phyloP scores from a whole-genome alignment of 2,888 invertebrate species.

The Drosophila melanosoma region DNA sequence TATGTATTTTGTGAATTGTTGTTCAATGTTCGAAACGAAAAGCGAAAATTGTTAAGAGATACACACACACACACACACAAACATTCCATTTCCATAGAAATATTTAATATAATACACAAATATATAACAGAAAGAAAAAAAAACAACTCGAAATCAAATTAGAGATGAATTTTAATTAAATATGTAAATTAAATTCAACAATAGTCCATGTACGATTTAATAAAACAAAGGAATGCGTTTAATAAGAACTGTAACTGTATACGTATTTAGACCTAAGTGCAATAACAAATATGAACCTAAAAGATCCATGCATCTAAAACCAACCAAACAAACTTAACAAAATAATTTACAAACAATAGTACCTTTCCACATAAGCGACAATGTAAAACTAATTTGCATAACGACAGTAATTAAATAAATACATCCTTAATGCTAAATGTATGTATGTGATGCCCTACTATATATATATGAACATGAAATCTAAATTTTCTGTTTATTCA shows the following conservation, averaged over 20 bases:
- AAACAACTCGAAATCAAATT: slow-evolving; percentile 20
- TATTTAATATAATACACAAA: slow-evolving; percentile 28
- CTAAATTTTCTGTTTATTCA: not conserved
- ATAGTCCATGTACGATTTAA: slow-evolving; percentile 45
- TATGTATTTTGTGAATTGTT: slow-evolving; percentile 61
- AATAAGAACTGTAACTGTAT: slow-evolving; percentile 70
- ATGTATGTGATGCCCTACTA: slow-evolving; percentile 9
- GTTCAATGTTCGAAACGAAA: slow-evolving; percentile 49
- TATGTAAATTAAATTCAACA: slow-evolving; percentile 28
- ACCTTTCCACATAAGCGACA: slow-evolving; percentile 68
- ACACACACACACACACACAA: slow-evolving; percentile 23
- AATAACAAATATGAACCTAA: slow-evolving; percentile 55
- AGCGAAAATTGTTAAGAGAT: slow-evolving; percentile 53
- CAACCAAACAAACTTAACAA: slow-evolving; percentile 43
- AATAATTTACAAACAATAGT: slow-evolving; percentile 70
- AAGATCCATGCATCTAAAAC: slow-evolving; percentile 44
- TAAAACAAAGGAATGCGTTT: slow-evolving; percentile 58
- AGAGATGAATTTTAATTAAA: slow-evolving; percentile 40
- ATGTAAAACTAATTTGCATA: slow-evolving; percentile 29
- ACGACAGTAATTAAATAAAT: slow-evolving; percentile 10
- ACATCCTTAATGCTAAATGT: slow-evolving; percentile 10
- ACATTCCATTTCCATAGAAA: slow-evolving; percentile 53
- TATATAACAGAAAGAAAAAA: slow-evolving; percentile 14
- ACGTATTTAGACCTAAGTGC: slow-evolving; percentile 73
- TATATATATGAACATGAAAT: not conserved